A percentile compares a stretch with the other conserved stretches of the same genome.
These are phyloP conservation scores for Hycleus phaleratus DNA, from an alignment of 1,140 invertebrate genomes.

Conservation along the genomic window DNA sequence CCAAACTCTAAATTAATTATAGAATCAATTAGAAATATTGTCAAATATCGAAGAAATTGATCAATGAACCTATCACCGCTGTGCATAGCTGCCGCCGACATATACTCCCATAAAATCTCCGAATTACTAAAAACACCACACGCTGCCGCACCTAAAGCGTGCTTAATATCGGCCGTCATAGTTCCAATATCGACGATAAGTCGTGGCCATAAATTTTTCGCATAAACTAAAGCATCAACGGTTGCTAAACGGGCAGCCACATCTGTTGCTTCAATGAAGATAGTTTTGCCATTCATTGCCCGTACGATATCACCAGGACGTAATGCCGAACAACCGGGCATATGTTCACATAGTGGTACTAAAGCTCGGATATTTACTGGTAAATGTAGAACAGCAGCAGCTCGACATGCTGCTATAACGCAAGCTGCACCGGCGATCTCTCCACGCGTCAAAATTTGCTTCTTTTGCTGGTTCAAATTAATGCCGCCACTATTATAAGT, in stretches of 20 bases:
- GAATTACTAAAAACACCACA: constrained; percentile 53
- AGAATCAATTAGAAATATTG: too few relatives aligned
- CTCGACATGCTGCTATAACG: constrained; percentile 47
- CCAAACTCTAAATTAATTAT: constrained; percentile 46
- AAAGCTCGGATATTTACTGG: constrained; percentile 49
- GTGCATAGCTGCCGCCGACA: constrained; percentile 45
- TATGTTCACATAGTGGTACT: constrained; percentile 56
- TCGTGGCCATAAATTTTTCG: constrained; percentile 51
- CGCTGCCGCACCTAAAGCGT: constrained; percentile 48
- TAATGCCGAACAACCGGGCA: constrained; percentile 53
- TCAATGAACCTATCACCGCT: constrained; percentile 46
- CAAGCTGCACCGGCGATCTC: constrained; percentile 65
- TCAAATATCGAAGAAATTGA: too few relatives aligned
- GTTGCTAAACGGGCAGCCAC: constrained; percentile 58
- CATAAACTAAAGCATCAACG: constrained; percentile 57
- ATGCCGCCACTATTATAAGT: constrained; percentile 64
- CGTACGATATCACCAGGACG: constrained; percentile 58
- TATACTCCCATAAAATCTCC: constrained; percentile 44
- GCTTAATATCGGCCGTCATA: constrained; percentile 50
- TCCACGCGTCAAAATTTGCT: constrained; percentile 57
- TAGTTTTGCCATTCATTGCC: constrained; percentile 57
- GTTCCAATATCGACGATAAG: constrained; percentile 58
- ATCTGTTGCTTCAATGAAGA: constrained; percentile 59
- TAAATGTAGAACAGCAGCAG: constrained; percentile 46
- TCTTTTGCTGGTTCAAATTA: constrained; percentile 48